Percentiles rank a stretch among this genome's conserved stretches.
phyloP scores from a whole-genome alignment of 2,113 vertebrate genomes.

The Empidonax traillii region DNA sequence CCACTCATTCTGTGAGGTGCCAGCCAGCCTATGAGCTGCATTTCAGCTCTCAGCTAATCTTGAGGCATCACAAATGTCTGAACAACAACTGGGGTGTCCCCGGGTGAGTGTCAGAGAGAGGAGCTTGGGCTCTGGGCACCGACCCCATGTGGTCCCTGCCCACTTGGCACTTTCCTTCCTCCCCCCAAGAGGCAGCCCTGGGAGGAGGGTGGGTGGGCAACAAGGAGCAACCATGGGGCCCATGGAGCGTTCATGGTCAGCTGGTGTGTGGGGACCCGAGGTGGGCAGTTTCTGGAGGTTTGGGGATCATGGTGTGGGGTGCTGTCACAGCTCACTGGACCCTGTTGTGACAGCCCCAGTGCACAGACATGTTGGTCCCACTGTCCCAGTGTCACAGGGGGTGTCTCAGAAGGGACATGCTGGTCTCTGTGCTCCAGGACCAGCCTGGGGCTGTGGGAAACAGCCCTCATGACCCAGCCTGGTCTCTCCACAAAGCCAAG shows the following conservation, averaged over 20 bases:
- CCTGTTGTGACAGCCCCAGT: neutral
- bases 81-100: neutral
- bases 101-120: neutral
- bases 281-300: accelerated
- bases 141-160: accelerated
- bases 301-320: neutral
- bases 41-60: neutral
- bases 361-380: neutral
- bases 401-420: neutral
- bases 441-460: neutral
- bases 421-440: neutral
- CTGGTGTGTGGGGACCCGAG: neutral
- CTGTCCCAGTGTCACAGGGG: neutral
- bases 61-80: neutral
- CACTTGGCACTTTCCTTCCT: neutral
- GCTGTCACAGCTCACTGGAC: neutral
- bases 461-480: neutral
- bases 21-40: neutral
- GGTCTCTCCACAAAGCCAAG: neutral
- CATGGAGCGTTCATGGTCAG: neutral
- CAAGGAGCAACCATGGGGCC: too few relatives aligned
- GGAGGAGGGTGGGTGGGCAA: neutral
- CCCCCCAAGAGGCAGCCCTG: neutral
- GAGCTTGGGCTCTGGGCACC: neutral
- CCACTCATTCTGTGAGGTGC: neutral